phyloP scores from a whole-genome alignment of 2,888 invertebrate genomes.

The Drosophila pullipes region DNA sequence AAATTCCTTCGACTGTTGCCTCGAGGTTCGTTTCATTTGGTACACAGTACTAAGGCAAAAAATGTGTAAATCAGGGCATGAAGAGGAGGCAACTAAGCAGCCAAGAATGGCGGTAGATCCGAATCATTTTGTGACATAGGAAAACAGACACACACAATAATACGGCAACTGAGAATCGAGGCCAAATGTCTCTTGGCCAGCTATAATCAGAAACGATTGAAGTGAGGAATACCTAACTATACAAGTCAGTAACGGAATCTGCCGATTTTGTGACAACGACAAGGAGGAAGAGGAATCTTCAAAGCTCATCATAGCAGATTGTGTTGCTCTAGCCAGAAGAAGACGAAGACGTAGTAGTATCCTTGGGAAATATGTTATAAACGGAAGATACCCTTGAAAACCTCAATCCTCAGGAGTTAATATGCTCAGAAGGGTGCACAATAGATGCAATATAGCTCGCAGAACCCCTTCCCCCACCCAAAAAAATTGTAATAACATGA shows the following conservation, averaged over 20 bases:
- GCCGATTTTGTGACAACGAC: background rate
- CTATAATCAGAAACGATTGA: background rate
- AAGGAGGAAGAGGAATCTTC: background rate
- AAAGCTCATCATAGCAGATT: background rate
- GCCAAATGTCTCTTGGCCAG: background rate
- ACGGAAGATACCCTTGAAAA: background rate
- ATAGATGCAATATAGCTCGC: background rate
- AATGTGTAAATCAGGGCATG: background rate
- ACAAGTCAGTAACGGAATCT: background rate
- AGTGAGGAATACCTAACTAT: too few relatives aligned
- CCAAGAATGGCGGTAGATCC: background rate
- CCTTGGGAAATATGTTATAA: background rate
- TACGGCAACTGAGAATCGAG: background rate
- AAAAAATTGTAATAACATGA: background rate
- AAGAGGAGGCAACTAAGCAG: background rate
- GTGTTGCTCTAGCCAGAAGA: background rate
- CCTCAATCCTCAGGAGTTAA: background rate
- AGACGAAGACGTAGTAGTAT: background rate
- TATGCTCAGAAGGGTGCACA: background rate
- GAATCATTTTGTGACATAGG: background rate
- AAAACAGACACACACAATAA: background rate
- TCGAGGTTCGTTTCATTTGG: conserved; percentile 21
- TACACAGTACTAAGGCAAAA: background rate
- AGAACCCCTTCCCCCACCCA: background rate
- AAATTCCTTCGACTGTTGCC: conserved; percentile 9